Evolutionary conservation across 2,888 invertebrate genomes (phyloP), one percentile per base, ranked within the genome.

Genomic region (Herminia tarsipennalis): DNA sequence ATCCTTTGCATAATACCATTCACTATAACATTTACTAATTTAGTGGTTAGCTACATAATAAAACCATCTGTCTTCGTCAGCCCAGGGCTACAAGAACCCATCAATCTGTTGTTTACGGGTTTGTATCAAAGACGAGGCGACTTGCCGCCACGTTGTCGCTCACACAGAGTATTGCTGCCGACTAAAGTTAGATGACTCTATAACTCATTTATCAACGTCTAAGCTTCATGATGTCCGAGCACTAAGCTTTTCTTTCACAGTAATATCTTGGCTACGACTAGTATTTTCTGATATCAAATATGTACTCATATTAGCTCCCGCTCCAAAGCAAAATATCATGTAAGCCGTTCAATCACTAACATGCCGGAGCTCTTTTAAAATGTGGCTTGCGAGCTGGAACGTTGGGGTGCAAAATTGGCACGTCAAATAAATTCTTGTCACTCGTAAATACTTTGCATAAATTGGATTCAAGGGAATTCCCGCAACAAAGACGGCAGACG

Each of bases 401-500:
- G 74, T 72, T 66, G 70, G 52, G 67, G 62, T 73, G 73, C 78
- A 81, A 83, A 83, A 83, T 83, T 83, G 82, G 81, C 76, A 76
- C 77, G 82, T 83, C 86, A 82, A 86, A 87, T 85, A 86, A 85
- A 87, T 86, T 86, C 86, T 76, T 80, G 83, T 83, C 86, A 85
- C 78, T 81, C 81, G 85, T 83, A 86, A 87, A 88, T 85, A 85
- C 86, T 88, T 87, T 86, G 84, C 88, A 87, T 86, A 86, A 83
- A 87, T 86, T 83, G 84, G 81, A 86, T 83, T 71, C 80, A 67
- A 75, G 75, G 76, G 79, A 81, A 86, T 84, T 80, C 78, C 80
- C 78, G 76, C 86, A 82, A 85, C 86, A 88, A 87, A 87, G 87
- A 83, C 76, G 78, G 76, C 57, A 78, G 80, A 82, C 79, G 81